Percentiles rank a stretch among this genome's conserved stretches.
phyloP scores from a whole-genome alignment of 1,140 invertebrate genomes.

The Drosophila nannoptera region DNA sequence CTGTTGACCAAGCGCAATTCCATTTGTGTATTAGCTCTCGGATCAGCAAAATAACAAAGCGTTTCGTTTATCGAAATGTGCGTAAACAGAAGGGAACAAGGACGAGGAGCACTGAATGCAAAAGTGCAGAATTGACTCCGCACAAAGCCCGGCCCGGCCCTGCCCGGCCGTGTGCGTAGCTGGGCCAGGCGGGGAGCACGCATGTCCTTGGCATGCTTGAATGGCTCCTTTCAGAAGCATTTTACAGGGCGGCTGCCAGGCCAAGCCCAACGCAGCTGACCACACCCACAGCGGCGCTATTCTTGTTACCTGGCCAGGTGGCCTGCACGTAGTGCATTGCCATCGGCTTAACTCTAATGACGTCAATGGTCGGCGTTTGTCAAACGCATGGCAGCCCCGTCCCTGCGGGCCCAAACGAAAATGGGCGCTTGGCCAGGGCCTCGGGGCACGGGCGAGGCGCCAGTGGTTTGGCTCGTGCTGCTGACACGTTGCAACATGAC shows the following conservation, averaged over 20 bases:
- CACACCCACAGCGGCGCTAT: neutral
- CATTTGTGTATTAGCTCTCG: slow-evolving; percentile 7
- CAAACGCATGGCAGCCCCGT: slow-evolving; percentile 37
- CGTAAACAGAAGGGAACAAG: slow-evolving; percentile 14
- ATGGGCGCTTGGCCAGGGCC: neutral
- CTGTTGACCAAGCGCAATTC: slow-evolving; percentile 22
- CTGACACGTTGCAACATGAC: slow-evolving; percentile 62
- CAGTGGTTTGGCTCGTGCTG: slow-evolving; percentile 21
- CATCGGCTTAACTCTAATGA: slow-evolving; percentile 62
- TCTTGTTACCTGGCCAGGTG: slow-evolving; percentile 4
- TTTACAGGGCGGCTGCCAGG: slow-evolving; percentile 28
- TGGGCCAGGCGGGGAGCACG: slow-evolving; percentile 6
- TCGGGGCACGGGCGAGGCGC: neutral
- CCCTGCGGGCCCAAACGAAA: neutral
- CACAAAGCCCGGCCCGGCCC: neutral
- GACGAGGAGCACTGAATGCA: slow-evolving; percentile 2
- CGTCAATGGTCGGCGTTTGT: slow-evolving; percentile 57
- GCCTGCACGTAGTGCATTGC: slow-evolving; percentile 15
- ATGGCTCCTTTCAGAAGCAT: slow-evolving; percentile 41
- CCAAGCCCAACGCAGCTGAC: neutral
- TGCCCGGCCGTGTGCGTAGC: neutral
- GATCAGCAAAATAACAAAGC: slow-evolving; percentile 13
- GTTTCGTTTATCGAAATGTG: slow-evolving; percentile 45
- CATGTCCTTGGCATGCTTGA: slow-evolving; percentile 56
- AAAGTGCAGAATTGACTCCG: neutral